Conservation (phyloP, 2,113 vertebrate genomes). For the Oncorhynchus mykiss region DNA sequence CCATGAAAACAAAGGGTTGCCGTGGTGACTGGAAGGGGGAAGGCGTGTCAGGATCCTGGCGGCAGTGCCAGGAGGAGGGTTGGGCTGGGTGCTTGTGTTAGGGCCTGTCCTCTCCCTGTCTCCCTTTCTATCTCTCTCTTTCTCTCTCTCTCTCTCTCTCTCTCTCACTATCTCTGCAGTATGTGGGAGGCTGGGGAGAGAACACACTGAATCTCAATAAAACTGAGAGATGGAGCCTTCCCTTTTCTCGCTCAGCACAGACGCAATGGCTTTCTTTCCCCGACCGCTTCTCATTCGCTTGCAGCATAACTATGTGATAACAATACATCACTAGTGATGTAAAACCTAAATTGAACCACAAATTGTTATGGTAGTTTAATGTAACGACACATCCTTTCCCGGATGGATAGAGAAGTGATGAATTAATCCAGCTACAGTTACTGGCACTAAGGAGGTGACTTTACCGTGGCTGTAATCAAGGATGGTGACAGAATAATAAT, state of each 20-base stretch:
- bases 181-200: slow-evolving; percentile 62
- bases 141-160: neutral
- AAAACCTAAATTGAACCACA: slow-evolving; percentile 26
- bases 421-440: neutral
- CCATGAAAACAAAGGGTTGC: slow-evolving; percentile 60
- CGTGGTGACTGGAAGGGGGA: slow-evolving; percentile 66
- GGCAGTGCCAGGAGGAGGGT: slow-evolving; percentile 15
- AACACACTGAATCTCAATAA: slow-evolving; percentile 75
- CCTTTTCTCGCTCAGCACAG: slow-evolving; percentile 20
- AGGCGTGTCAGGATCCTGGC: slow-evolving; percentile 55
- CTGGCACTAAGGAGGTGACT: neutral
- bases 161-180: slow-evolving; percentile 41
- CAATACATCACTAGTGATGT: slow-evolving; percentile 8
- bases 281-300: slow-evolving; percentile 33
- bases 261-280: slow-evolving; percentile 13
- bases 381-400: neutral
- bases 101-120: slow-evolving; percentile 35
- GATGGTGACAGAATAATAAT: slow-evolving; percentile 15
- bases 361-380: slow-evolving; percentile 7
- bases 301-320: slow-evolving; percentile 18
- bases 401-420: neutral
- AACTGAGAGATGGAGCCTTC: slow-evolving; percentile 53
- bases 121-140: slow-evolving; percentile 12
- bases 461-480: slow-evolving; percentile 31
- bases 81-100: slow-evolving; percentile 27